A percentile compares a stretch with the other conserved stretches of the same genome.
Conservation (phyloP, 2,888 invertebrate genomes). For the Drosophila picticornis region DNA sequence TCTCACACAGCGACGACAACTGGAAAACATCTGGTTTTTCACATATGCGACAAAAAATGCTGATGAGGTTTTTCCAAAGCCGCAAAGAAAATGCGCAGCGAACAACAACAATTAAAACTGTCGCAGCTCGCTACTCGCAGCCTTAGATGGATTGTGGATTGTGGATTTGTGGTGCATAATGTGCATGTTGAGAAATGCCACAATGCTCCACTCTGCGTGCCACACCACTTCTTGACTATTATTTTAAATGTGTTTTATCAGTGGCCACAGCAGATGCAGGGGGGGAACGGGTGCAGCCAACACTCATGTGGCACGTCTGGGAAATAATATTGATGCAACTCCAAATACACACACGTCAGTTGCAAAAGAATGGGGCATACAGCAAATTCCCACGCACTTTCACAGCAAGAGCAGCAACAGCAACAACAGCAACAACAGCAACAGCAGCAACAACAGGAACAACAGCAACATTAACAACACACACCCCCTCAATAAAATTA, state of each 20-base stretch:
- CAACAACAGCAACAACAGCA: conserved; percentile 16
- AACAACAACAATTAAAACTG: conserved; percentile 72
- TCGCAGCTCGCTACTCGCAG: conserved; percentile 61
- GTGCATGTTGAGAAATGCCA: conserved; percentile 33
- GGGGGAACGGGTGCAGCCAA: conserved; percentile 7
- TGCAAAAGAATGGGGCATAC: conserved; percentile 18
- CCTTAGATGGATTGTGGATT: conserved; percentile 63
- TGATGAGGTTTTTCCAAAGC: conserved; percentile 58
- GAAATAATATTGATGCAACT: conserved; percentile 70
- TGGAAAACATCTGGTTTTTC: conserved; percentile 67
- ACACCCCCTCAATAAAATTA: conserved; percentile 11
- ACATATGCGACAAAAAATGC: conserved; percentile 66
- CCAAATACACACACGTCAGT: conserved; percentile 1
- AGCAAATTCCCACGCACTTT: conserved; percentile 64
- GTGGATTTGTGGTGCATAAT: conserved; percentile 27
- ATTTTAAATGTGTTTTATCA: conserved; percentile 61
- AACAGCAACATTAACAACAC: conserved; percentile 18
- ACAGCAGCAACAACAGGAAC: conserved; percentile 9
- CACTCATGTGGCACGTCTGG: conserved; percentile 54
- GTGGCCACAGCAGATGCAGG: conserved; percentile 18
- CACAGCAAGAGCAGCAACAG: conserved; percentile 35
- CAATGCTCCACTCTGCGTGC: conserved; percentile 6
- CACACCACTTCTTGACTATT: conserved; percentile 32
- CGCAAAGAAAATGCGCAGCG: conserved; percentile 53
- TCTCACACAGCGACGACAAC: conserved; percentile 58